phyloP scores from a whole-genome alignment of 2,888 invertebrate species.

The Orgyia antiqua region DNA sequence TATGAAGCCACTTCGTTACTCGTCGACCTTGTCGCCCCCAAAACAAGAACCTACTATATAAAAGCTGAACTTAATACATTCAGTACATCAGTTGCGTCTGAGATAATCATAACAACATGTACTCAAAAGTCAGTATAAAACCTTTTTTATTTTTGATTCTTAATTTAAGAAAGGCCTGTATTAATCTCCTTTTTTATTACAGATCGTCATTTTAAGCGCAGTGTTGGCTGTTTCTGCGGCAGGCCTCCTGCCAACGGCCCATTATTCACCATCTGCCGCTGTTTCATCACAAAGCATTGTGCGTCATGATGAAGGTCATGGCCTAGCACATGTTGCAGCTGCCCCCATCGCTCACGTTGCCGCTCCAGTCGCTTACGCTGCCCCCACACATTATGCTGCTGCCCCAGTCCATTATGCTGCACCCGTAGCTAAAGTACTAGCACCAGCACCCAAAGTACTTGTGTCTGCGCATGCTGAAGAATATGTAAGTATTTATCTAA shows the following conservation, averaged over 20 bases:
- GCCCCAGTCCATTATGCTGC: constrained; percentile 30
- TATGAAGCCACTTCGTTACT: constrained; percentile 43
- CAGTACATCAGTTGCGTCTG: constrained; percentile 48
- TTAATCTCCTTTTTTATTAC: constrained; percentile 10
- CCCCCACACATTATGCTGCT: constrained; percentile 33
- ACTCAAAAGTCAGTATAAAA: constrained; percentile 54
- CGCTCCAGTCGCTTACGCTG: constrained; percentile 33
- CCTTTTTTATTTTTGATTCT: background rate
- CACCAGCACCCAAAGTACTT: constrained; percentile 24
- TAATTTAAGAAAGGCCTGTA: background rate
- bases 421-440: constrained; percentile 24
- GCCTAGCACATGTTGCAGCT: constrained; percentile 24
- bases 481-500: constrained; percentile 53
- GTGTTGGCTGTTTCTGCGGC: constrained; percentile 55
- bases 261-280: constrained; percentile 53
- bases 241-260: constrained; percentile 52
- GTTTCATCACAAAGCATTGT: constrained; percentile 66
- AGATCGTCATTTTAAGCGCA: constrained; percentile 52
- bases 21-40: constrained; percentile 58
- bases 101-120: constrained; percentile 49
- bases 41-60: constrained; percentile 48
- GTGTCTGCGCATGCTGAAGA: constrained; percentile 38
- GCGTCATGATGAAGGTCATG: constrained; percentile 45
- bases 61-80: constrained; percentile 38
- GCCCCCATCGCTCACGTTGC: constrained; percentile 30